phyloP scores from a whole-genome alignment of 2,113 vertebrate genomes.

The Enhydra lutris region DNA sequence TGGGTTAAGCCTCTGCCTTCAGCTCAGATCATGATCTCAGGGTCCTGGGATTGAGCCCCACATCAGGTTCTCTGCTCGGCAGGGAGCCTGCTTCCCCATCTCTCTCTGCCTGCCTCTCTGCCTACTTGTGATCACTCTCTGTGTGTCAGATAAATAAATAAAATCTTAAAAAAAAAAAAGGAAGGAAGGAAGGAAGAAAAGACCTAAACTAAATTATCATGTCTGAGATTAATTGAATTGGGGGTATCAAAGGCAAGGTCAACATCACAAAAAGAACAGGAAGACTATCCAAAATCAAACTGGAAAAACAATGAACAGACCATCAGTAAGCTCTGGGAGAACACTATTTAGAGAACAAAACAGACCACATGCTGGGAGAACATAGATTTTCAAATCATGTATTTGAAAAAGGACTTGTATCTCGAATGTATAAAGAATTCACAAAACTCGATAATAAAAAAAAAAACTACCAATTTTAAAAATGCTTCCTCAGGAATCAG shows the following conservation, averaged over 20 bases:
- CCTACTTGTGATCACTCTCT: no score
- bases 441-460: not conserved
- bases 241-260: not conserved
- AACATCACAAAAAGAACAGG: not conserved
- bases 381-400: not conserved
- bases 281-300: not conserved
- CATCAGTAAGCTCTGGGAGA: not conserved
- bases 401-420: not conserved
- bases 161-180: no score
- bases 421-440: not conserved
- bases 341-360: not conserved
- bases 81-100: no score
- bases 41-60: no score
- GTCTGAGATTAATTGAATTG: not conserved
- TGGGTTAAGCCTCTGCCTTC: no score
- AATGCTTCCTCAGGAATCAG: not conserved
- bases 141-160: no score
- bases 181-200: not conserved
- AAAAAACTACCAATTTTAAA: not conserved
- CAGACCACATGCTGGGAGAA: not conserved
- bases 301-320: not conserved
- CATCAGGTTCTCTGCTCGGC: no score
- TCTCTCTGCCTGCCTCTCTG: no score
- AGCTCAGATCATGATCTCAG: no score
- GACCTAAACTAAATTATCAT: not conserved